phyloP scores from a whole-genome alignment of 2,888 invertebrate genomes.

The Synergus japonicus region DNA sequence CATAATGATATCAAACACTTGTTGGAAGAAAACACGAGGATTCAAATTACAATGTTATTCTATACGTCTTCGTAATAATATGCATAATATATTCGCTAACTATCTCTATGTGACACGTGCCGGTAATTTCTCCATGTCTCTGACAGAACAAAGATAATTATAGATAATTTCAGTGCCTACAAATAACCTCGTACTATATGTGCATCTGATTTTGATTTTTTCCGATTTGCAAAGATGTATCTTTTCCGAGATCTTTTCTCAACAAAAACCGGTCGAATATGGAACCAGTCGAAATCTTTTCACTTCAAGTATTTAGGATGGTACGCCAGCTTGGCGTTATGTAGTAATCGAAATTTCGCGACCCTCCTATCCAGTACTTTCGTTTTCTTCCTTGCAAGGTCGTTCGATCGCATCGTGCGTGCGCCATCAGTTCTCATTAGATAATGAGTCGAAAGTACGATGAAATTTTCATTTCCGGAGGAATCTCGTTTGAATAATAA shows the following conservation, averaged over 20 bases:
- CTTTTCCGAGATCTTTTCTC: not conserved
- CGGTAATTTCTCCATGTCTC: not conserved
- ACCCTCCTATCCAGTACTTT: slow-evolving; percentile 55
- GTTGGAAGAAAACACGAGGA: not conserved
- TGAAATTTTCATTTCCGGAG: slow-evolving; percentile 21
- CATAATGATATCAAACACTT: not conserved
- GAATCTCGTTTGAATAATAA: slow-evolving; percentile 6
- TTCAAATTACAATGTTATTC: not conserved
- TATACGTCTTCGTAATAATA: not conserved
- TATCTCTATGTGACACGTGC: not conserved
- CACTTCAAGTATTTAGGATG: slow-evolving; percentile 59
- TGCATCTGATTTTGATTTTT: not conserved
- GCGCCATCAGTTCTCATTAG: not conserved
- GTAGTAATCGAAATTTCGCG: slow-evolving; percentile 59
- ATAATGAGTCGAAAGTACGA: slow-evolving; percentile 20
- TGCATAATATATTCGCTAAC: slow-evolving; percentile 2
- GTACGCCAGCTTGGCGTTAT: slow-evolving; percentile 50
- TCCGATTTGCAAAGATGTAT: not conserved
- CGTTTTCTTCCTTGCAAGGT: slow-evolving; percentile 59
- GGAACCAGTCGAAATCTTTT: slow-evolving; percentile 51
- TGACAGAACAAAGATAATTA: not conserved
- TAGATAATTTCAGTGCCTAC: not conserved
- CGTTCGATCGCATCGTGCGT: slow-evolving; percentile 42
- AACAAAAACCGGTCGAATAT: slow-evolving; percentile 46
- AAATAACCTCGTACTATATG: not conserved